These are phyloP conservation scores for Solenopsis fugax DNA, from an alignment of 1,140 invertebrate species.

Conservation along the genomic window DNA sequence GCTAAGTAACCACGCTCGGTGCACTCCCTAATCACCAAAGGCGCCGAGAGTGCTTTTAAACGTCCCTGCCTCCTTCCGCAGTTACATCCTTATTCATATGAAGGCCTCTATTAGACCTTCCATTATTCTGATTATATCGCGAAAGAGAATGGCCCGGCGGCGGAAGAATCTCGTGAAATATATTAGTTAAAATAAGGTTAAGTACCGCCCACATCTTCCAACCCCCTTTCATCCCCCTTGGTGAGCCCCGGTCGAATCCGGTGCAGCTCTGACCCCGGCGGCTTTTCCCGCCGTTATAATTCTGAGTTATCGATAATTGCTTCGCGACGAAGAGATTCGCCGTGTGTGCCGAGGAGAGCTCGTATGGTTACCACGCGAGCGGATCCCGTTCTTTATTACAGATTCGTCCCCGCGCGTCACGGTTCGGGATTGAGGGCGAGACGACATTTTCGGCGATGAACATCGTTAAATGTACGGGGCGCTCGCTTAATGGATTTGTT, in stretches of 20 bases:
- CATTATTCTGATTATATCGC: constrained; percentile 59
- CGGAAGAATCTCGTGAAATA: constrained; percentile 27
- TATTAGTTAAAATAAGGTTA: constrained; percentile 43
- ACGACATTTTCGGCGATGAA: background rate
- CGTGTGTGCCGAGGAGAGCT: background rate
- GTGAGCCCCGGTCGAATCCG: background rate
- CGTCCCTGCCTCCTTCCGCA: constrained; percentile 39
- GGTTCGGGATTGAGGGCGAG: background rate
- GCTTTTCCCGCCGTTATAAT: background rate
- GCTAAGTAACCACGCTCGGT: constrained; percentile 55
- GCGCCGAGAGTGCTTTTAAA: constrained; percentile 65
- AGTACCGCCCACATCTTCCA: background rate
- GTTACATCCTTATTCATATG: constrained; percentile 55
- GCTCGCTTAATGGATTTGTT: constrained; percentile 46
- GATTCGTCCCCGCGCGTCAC: background rate
- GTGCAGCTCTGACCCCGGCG: background rate
- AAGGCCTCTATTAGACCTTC: constrained; percentile 46
- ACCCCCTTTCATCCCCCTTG: background rate
- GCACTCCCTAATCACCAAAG: constrained; percentile 67
- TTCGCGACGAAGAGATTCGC: background rate
- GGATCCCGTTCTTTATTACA: background rate
- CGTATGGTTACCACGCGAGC: too few species aligned
- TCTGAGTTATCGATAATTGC: constrained; percentile 7
- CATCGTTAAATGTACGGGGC: background rate
- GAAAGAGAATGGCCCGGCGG: constrained; percentile 1